phyloP scores from a whole-genome alignment of 2,113 vertebrate species.

The Oncorhynchus clarkii region DNA sequence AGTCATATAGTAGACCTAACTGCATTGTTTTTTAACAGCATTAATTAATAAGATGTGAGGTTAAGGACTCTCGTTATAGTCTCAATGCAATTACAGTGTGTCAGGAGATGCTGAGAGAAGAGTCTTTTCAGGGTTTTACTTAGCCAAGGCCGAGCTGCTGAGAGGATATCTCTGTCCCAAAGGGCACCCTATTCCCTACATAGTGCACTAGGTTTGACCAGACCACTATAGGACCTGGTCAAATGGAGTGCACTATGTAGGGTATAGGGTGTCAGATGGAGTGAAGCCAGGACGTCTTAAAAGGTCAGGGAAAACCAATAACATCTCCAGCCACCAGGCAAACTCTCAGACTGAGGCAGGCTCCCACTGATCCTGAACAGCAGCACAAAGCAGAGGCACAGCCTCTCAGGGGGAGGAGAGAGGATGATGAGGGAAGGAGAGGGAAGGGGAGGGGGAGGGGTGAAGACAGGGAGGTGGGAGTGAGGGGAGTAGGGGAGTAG shows the following conservation, averaged over 20 bases:
- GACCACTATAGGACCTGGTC: no score
- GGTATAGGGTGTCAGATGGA: no score
- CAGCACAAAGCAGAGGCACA: not conserved
- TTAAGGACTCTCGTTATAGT: not conserved
- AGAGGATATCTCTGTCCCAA: no score
- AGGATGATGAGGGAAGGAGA: not conserved
- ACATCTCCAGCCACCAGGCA: not conserved
- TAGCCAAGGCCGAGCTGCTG: not conserved
- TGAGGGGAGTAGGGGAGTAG: not conserved
- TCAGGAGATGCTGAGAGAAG: not conserved
- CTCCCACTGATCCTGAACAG: conserved; percentile 1
- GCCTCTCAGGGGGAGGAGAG: not conserved
- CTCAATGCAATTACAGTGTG: not conserved
- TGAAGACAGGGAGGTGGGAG: not conserved
- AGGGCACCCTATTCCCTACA: no score
- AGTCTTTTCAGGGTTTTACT: not conserved
- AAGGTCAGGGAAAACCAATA: conserved; percentile 1
- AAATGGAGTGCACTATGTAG: no score
- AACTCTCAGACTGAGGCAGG: not conserved
- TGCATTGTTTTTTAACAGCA: not conserved
- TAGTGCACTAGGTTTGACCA: no score
- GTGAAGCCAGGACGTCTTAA: not conserved
- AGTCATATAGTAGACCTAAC: not conserved
- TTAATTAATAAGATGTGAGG: not conserved
- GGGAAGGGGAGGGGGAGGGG: not conserved